Evolutionary conservation across 2,888 invertebrate genomes (phyloP), one percentile per base, ranked within the genome.

Genomic region (Drosophila austrosaltans): DNA sequence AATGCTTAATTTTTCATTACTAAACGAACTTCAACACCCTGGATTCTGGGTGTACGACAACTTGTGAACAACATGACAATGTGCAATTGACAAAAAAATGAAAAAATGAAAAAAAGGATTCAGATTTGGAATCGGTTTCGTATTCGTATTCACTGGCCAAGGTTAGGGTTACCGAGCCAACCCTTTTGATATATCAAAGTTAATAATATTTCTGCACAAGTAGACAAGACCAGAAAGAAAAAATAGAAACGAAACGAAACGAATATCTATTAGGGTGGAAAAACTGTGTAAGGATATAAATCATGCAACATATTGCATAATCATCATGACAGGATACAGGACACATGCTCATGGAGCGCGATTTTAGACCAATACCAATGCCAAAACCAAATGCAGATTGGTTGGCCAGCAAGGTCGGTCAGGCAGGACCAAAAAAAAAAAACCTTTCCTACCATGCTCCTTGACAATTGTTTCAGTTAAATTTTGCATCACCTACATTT

Each of bases 21-120:
- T 39, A 39, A 22, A 32, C 36, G 56, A 88, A 85, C 82, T 85
- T 88, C 85, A 88, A 89, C 89, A 89, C 89, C 81, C 88, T 89
- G 88, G 28, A 22, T 36, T 32, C 22, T 20, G 16, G 36, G 20
- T 85, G 81, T 72, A 36, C 75, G 76, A 89, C 88, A 89, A 89
- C 82, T 89, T 89, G 89, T 88, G 89, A 89, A 89, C 88, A 89
- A 89, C 88, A 89, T 89, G 88, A 89, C 87, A 89, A 88, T 87
- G 89, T 87, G 89, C 89, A 88, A 89, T 87, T 89, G 86, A 85
- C 75, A 68, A 53, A 8, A 7, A 36, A 39, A 53, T 36, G 5
- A 32, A 6, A 32, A 32, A 32, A 32, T 5, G 3, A 32, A 32
- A 53, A 66, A 54, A 53, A 36, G 66, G 48, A 48, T 48, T 48